Evolutionary conservation across 2,888 invertebrate species (phyloP), one percentile per base, ranked within the genome.

Genomic region (Rhagophthalmus giganteus): DNA sequence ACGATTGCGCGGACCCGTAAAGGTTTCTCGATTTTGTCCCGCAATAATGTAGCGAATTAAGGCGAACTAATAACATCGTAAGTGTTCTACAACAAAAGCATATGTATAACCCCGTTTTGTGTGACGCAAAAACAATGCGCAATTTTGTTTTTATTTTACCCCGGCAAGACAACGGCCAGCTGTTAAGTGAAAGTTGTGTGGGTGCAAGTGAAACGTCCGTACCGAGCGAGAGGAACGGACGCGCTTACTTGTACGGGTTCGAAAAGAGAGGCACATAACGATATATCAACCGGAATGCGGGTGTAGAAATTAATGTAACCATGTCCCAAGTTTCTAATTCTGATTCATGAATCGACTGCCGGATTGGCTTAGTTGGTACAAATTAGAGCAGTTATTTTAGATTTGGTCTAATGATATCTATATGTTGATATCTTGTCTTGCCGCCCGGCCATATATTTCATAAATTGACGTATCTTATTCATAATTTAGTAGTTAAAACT

Each of bases 241-340:
- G 15, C 12, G 25, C 27, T 15, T 26, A 40, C 34, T 50, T 27
- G 28, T 26, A 9, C 11, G 33, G 38, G 38, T 33, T 39, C 26
- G 39, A 39, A 44, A 31, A 45, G 51, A 51, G 25, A 47, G 33
- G 20, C 24, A 11, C 9, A 35, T 45, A 39, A 30, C 27, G 39
- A 51, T 50, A 42, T 35, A 41, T 34, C 39, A 28, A 30, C 15
- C 37, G 59, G 61, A 62, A 65, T 64, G 65, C 65, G 65, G 64
- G 65, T 65, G 65, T 62, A 61, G 67, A 63, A 62, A 63, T 65
- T 61, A 64, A 47, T 47, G 47, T 47, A 39, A 47, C 60, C 59
- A 57, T 58, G 62, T 62, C 57, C 57, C 61, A 54, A 61, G 60
- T 64, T 63, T 64, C 63, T 62, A 64, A 62, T 61, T 61, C 64